Evolutionary conservation across 1,140 invertebrate species (phyloP), one percentile per base, ranked within the genome.

Genomic region (Drosophila sulfurigaster): DNA sequence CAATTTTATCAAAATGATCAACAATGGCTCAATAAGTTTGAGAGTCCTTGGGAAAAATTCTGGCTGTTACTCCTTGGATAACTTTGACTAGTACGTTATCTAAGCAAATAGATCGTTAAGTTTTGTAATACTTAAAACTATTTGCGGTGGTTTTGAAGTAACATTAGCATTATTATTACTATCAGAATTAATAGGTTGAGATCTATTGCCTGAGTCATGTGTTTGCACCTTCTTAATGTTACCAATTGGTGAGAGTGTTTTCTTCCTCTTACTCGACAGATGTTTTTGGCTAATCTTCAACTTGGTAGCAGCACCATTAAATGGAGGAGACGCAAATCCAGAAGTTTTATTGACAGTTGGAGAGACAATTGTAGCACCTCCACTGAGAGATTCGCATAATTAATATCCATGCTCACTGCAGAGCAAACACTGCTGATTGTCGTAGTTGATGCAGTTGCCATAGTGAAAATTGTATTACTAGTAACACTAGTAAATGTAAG

Each of bases 401-500:
- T n/a, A 6, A 5, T 10, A 32, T 52, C 51, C 20, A 25, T 16
- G 51, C 51, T 52, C 25, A 20, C n/a, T 16, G 6, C 8, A 25
- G 32, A 30, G 48, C 48, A 38, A 1, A 13, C 15, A 15, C 60
- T 51, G n/a, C 60, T 64, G 13, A n/a, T 41, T 52, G n/a, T 3
- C 1, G 32, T 20, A 64, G 11, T 38, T 63, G 16, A 8, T 1
- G 32, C 20, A 64, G 5, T 52, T 35, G 48, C 30, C 11, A 13
- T n/a, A 4, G 48, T 41, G 11, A 28, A 64, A 7, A 10, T 35
- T 13, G 30, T 20, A 28, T 16, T 64, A 49, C 48, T 64, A 41
- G 32, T 13, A 8, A 48, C 48, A 64, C 48, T 52, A 52, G 48
- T 63, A 41, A 63, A 63, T 63, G 30, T 63, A 41, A 52, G 30